Evolutionary conservation across 2,113 vertebrate species (phyloP).

Genomic region (Sapayoa aenigma): DNA sequence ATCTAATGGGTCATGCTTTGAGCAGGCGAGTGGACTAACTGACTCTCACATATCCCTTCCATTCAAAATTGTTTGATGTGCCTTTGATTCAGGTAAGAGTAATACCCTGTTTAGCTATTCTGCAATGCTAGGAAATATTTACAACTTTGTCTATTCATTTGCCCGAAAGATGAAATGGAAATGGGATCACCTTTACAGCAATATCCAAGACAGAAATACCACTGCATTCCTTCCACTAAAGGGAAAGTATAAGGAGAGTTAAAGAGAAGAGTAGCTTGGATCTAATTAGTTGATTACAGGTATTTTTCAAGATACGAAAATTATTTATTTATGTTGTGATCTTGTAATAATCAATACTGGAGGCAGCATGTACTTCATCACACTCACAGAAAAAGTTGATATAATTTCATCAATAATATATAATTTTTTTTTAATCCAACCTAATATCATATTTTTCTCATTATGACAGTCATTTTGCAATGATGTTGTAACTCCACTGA

Average conservation of each 20-base stretch:
- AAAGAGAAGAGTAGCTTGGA: neutral
- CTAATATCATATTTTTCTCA: neutral
- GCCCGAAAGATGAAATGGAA: neutral
- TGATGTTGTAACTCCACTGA: rapidly evolving
- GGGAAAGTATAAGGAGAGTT: neutral
- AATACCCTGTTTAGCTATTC: neutral
- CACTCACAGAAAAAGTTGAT: neutral
- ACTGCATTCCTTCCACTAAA: neutral
- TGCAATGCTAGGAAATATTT: neutral
- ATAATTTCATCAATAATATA: neutral
- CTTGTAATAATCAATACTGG: neutral
- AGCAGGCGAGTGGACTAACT: neutral
- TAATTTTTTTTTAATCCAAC: neutral
- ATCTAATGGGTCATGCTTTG: neutral
- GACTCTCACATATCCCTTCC: neutral
- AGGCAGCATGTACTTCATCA: neutral
- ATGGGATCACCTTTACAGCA: neutral
- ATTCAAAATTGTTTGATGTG: neutral
- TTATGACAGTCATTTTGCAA: neutral
- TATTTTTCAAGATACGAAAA: neutral
- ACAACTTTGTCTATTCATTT: neutral
- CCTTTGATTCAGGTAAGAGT: neutral
- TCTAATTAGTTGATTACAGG: neutral
- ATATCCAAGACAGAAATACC: neutral
- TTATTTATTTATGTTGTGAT: neutral